Percentiles rank a stretch among this genome's conserved stretches.
These are phyloP conservation scores for Crypturellus undulatus DNA, from an alignment of 2,113 vertebrate genomes.

Conservation along the genomic window DNA sequence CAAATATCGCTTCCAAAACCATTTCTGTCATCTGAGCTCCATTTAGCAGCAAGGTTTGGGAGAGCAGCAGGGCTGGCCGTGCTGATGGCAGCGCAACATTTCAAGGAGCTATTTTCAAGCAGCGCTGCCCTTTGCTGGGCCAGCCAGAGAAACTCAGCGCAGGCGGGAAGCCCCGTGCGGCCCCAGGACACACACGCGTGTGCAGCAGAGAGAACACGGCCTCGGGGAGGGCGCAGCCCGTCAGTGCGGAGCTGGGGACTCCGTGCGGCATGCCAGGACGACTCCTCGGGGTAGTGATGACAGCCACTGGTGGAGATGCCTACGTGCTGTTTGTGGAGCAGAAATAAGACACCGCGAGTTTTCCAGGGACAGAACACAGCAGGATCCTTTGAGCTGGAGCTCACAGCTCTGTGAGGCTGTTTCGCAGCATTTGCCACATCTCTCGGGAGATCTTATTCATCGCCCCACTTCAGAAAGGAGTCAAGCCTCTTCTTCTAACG, in stretches of 20 bases:
- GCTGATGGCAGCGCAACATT: not conserved
- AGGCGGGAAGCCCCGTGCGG: fast-evolving
- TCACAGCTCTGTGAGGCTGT: not conserved
- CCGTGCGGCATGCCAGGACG: fast-evolving
- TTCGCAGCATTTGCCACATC: not conserved
- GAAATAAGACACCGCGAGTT: fast-evolving
- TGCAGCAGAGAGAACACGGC: not conserved
- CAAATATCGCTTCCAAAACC: not conserved
- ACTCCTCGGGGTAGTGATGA: not conserved
- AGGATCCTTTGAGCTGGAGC: not conserved
- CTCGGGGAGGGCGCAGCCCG: not conserved
- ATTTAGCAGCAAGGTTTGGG: not conserved
- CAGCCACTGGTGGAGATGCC: not conserved
- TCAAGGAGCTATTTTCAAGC: not conserved
- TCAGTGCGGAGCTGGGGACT: not conserved
- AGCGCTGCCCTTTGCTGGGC: not conserved
- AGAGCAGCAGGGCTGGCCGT: not conserved
- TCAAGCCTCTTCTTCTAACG: not conserved
- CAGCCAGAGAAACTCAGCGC: not conserved
- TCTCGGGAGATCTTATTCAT: not conserved
- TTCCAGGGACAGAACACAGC: not conserved
- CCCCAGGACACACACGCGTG: fast-evolving
- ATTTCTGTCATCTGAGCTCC: not conserved
- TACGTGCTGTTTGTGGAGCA: not conserved
- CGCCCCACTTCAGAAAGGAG: not conserved